Percentiles rank a stretch among this genome's conserved stretches.
These are phyloP conservation scores for Drosophila takahashii DNA, from an alignment of 1,140 invertebrate genomes.

Conservation along the genomic window DNA sequence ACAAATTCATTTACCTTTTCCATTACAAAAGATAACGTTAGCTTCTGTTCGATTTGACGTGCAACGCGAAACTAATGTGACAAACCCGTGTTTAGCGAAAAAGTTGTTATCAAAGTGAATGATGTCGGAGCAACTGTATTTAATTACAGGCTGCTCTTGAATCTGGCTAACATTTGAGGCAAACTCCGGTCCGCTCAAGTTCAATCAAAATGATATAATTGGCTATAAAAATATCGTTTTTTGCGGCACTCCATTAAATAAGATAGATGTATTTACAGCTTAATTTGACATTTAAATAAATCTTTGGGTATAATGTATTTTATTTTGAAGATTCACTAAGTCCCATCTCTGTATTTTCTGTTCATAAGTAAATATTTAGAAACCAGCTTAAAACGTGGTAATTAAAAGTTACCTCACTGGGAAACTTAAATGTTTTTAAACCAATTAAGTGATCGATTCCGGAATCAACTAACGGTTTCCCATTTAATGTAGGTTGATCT, in stretches of 20 bases:
- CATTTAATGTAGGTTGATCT: neutral
- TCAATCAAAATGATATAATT: slow-evolving; percentile 5
- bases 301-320: neutral
- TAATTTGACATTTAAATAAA: slow-evolving; percentile 7
- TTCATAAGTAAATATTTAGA: neutral
- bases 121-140: slow-evolving; percentile 7
- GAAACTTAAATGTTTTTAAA: neutral
- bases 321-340: neutral
- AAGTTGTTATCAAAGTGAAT: slow-evolving; percentile 20
- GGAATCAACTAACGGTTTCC: neutral
- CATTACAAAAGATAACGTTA: neutral
- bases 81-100: slow-evolving; percentile 7
- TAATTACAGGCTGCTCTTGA: slow-evolving; percentile 33
- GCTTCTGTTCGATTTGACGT: slow-evolving; percentile 15
- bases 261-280: neutral
- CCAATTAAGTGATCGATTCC: neutral
- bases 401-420: slow-evolving; percentile 2
- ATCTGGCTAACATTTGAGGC: neutral
- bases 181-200: slow-evolving; percentile 16
- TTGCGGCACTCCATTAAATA: neutral
- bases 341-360: neutral
- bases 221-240: slow-evolving; percentile 6
- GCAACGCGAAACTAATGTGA: slow-evolving; percentile 32
- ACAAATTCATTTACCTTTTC: too few relatives aligned
- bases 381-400: neutral